phyloP scores from a whole-genome alignment of 1,140 invertebrate genomes.

The Acromyrmex charruanus region DNA sequence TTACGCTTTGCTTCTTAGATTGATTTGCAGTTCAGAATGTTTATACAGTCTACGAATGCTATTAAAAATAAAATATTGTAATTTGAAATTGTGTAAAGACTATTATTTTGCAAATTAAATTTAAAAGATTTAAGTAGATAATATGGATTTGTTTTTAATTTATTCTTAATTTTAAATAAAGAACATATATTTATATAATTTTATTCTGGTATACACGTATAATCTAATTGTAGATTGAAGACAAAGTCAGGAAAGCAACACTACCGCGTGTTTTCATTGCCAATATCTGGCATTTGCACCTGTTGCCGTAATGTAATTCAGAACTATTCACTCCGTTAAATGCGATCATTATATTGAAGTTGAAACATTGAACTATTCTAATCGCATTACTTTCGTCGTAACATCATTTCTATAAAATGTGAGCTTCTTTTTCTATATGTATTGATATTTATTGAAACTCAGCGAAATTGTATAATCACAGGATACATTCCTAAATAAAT shows the following conservation, averaged over 20 bases:
- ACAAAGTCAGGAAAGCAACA: not conserved
- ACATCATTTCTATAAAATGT: not conserved
- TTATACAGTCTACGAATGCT: not conserved
- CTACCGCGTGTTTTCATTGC: not conserved
- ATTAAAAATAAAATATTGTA: not conserved
- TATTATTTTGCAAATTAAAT: conserved; percentile 7
- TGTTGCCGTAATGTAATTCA: conserved; percentile 32
- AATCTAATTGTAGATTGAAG: not conserved
- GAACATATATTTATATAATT: not conserved
- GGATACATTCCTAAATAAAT: not conserved
- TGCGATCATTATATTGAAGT: conserved; percentile 26
- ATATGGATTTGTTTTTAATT: not conserved
- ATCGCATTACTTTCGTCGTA: not conserved
- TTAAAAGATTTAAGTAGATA: not conserved
- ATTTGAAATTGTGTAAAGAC: not conserved
- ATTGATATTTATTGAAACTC: not conserved
- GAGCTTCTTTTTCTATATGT: not conserved
- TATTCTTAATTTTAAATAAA: not conserved
- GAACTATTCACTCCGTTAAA: conserved; percentile 2
- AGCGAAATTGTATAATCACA: conserved; percentile 13
- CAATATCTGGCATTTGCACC: conserved; percentile 33
- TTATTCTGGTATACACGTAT: not conserved
- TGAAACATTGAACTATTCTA: not conserved
- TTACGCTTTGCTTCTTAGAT: not conserved
- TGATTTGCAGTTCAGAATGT: not conserved